A percentile compares a stretch with the other conserved stretches of the same genome.
Conservation (phyloP, 2,113 vertebrate genomes). For the Dunckerocampus dactyliophorus region DNA sequence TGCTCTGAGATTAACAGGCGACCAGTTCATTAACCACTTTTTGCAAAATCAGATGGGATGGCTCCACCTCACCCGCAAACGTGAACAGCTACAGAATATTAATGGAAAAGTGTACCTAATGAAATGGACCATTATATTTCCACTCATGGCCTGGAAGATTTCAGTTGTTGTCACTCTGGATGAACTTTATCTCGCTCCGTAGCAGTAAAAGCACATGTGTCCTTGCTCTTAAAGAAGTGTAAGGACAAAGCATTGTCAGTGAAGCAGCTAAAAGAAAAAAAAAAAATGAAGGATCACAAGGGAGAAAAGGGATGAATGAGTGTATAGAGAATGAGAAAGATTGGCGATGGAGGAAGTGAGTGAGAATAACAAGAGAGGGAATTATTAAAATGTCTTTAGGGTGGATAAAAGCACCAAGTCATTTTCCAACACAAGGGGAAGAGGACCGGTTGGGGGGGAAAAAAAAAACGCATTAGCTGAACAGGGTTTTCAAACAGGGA, state of each 20-base stretch:
- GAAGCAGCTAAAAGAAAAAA: conserved; percentile 37
- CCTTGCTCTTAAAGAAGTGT: conserved; percentile 50
- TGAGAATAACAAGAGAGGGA: conserved; percentile 44
- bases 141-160: not conserved
- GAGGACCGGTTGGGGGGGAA: conserved; percentile 42
- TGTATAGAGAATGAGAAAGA: not conserved
- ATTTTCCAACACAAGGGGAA: conserved; percentile 50
- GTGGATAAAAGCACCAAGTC: conserved; percentile 55
- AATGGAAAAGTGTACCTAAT: too few relatives aligned
- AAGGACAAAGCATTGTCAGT: conserved; percentile 59
- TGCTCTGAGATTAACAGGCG: too few relatives aligned
- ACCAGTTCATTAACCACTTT: too few relatives aligned
- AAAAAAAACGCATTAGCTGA: conserved; percentile 47
- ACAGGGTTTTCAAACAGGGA: conserved; percentile 33
- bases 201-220: conserved; percentile 38
- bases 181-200: conserved; percentile 21
- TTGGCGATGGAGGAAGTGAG: conserved; percentile 10
- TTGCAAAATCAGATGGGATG: too few relatives aligned
- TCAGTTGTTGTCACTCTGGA: conserved; percentile 20
- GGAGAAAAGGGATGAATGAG: not conserved
- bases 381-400: conserved; percentile 70
- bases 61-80: too few relatives aligned
- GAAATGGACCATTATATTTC: too few relatives aligned
- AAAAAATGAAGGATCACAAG: conserved; percentile 19
- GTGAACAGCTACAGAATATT: too few relatives aligned